Conservation (phyloP, 1,140 invertebrate species). For the Scaptomyza montana region DNA sequence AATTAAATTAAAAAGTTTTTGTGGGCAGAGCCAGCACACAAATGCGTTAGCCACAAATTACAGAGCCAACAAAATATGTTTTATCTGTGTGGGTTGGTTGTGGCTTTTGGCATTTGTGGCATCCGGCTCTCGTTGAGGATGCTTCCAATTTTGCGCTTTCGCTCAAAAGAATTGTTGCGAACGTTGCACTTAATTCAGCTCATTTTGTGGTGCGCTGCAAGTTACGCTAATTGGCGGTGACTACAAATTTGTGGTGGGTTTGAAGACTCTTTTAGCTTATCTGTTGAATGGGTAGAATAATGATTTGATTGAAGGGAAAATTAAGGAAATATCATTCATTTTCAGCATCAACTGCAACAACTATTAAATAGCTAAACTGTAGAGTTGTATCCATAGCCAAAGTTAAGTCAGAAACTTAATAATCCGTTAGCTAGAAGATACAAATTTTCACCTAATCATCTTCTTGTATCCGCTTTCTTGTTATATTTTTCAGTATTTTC, state of each 20-base stretch:
- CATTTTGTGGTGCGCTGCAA: constrained; percentile 43
- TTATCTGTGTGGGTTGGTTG: constrained; percentile 20
- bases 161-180: constrained; percentile 46
- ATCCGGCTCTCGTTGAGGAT: constrained; percentile 21
- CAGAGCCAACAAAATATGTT: constrained; percentile 51
- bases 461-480: neutral
- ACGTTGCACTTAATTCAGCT: constrained; percentile 62
- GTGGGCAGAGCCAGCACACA: constrained; percentile 42
- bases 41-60: constrained; percentile 64
- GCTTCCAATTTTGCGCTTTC: constrained; percentile 46
- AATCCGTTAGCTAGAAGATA: too few species aligned
- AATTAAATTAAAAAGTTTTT: constrained; percentile 70
- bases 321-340: too few species aligned
- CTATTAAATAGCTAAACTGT: too few species aligned
- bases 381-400: too few species aligned
- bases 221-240: constrained; percentile 48
- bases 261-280: too few species aligned
- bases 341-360: too few species aligned
- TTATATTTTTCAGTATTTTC: too few species aligned
- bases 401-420: too few species aligned
- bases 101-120: constrained; percentile 7
- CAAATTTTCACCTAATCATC: neutral
- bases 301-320: too few species aligned
- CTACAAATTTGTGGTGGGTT: constrained; percentile 30
- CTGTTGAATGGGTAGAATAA: too few species aligned